These are phyloP conservation scores for Sturmia bella DNA, from an alignment of 2,888 invertebrate genomes.

Conservation along the genomic window DNA sequence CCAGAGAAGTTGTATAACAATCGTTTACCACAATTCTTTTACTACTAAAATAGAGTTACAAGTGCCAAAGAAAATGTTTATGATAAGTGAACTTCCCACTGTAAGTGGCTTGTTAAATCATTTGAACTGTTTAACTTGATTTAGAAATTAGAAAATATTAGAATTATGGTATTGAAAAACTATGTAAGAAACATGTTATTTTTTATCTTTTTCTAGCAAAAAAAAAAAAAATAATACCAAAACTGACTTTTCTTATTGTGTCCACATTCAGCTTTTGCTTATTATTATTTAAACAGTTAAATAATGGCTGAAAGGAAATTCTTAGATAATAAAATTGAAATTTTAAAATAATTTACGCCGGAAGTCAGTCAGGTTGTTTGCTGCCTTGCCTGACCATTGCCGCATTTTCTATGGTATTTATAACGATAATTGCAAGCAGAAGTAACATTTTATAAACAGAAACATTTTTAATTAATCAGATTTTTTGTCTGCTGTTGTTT, in stretches of 20 bases:
- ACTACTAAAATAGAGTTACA: too few relatives aligned
- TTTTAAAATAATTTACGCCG: slow-evolving; percentile 43
- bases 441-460: slow-evolving; percentile 9
- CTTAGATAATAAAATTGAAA: slow-evolving; percentile 52
- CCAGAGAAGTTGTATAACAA: slow-evolving; percentile 4
- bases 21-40: neutral
- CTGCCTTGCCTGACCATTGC: neutral
- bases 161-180: slow-evolving; percentile 6
- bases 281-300: slow-evolving; percentile 40
- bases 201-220: slow-evolving; percentile 2
- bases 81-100: slow-evolving; percentile 14
- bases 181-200: slow-evolving; percentile 35
- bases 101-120: slow-evolving; percentile 10
- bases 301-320: slow-evolving; percentile 55
- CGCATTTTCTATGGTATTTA: neutral
- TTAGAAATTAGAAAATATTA: slow-evolving; percentile 47
- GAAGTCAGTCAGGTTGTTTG: slow-evolving; percentile 13
- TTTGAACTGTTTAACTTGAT: slow-evolving; percentile 41
- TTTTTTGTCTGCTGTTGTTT: too few relatives aligned
- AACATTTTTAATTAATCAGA: slow-evolving; percentile 37
- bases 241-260: slow-evolving; percentile 31
- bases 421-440: neutral
- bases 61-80: neutral
- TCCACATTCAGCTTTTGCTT: slow-evolving; percentile 24
- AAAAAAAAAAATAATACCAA: slow-evolving; percentile 8